phyloP scores from a whole-genome alignment of 2,888 invertebrate species.

The Aromia moschata region DNA sequence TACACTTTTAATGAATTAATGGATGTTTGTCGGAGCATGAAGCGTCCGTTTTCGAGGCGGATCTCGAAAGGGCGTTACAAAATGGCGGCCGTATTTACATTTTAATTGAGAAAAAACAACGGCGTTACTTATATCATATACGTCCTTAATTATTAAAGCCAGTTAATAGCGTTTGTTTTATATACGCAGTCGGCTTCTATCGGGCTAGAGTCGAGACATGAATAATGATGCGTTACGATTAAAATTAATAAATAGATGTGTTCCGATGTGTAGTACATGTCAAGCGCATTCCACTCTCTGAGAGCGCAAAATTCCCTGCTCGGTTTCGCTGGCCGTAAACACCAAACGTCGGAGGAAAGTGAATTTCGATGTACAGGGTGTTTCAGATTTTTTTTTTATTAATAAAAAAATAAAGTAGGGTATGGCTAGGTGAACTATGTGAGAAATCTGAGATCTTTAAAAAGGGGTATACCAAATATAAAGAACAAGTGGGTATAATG shows the following conservation, averaged over 20 bases:
- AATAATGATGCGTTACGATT: slow-evolving; percentile 24
- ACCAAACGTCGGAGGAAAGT: no score
- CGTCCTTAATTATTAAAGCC: slow-evolving; percentile 33
- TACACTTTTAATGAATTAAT: slow-evolving; percentile 49
- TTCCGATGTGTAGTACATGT: no score
- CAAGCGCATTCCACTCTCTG: no score
- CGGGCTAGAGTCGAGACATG: slow-evolving; percentile 8
- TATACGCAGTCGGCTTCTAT: slow-evolving; percentile 14
- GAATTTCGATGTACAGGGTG: no score
- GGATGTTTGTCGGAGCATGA: slow-evolving; percentile 51
- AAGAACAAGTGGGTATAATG: no score
- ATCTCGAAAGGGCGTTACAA: slow-evolving; percentile 55
- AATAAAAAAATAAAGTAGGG: no score
- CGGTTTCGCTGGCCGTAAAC: no score
- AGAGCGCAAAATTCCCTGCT: no score
- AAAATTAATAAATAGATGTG: slow-evolving; percentile 20
- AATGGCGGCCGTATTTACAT: slow-evolving; percentile 58
- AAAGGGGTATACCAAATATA: no score
- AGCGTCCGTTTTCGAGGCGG: slow-evolving; percentile 49
- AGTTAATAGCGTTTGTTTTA: slow-evolving; percentile 23
- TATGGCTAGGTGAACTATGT: no score
- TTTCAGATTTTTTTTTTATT: no score
- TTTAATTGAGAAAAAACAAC: slow-evolving; percentile 55
- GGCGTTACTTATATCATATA: slow-evolving; percentile 31
- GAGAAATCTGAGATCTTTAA: no score